Evolutionary conservation across 1,140 invertebrate genomes (phyloP).

Genomic region (Euwallacea fornicatus): DNA sequence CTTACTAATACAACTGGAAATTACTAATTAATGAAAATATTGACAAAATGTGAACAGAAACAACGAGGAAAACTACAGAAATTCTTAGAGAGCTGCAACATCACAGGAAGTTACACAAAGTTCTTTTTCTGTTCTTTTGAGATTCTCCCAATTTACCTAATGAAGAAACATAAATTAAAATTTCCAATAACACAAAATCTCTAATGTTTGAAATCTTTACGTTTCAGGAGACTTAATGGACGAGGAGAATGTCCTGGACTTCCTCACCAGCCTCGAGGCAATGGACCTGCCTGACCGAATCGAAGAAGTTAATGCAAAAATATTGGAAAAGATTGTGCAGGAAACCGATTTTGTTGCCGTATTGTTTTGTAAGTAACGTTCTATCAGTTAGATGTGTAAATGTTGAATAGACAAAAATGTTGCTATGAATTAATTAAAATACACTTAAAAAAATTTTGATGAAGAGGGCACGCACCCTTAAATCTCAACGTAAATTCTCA

Average conservation of each 20-base stretch:
- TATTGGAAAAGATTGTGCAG: conserved; percentile 87
- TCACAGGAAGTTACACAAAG: too few relatives aligned
- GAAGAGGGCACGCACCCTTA: not conserved
- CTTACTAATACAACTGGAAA: too few relatives aligned
- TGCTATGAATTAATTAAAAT: not conserved
- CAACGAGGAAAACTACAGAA: too few relatives aligned
- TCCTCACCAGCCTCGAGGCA: conserved; percentile 88
- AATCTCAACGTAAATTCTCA: too few relatives aligned
- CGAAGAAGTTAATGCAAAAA: conserved; percentile 92
- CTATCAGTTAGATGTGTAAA: not conserved
- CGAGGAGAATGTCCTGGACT: conserved; percentile 89
- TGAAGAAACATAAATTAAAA: too few relatives aligned
- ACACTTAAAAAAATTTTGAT: not conserved
- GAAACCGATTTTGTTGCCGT: conserved; percentile 91
- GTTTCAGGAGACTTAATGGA: conserved; percentile 87
- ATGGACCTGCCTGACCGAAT: conserved; percentile 95
- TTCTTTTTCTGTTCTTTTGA: too few relatives aligned
- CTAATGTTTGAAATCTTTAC: too few relatives aligned
- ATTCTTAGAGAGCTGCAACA: too few relatives aligned
- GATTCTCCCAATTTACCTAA: too few relatives aligned
- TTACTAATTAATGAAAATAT: too few relatives aligned
- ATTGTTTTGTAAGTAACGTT: conserved; percentile 84
- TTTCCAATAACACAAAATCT: too few relatives aligned
- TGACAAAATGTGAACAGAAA: too few relatives aligned
- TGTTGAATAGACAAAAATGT: not conserved